Percentiles rank a stretch among this genome's conserved stretches.
Conservation (phyloP, 2,888 invertebrate species). For the Ormyrus rosae region DNA sequence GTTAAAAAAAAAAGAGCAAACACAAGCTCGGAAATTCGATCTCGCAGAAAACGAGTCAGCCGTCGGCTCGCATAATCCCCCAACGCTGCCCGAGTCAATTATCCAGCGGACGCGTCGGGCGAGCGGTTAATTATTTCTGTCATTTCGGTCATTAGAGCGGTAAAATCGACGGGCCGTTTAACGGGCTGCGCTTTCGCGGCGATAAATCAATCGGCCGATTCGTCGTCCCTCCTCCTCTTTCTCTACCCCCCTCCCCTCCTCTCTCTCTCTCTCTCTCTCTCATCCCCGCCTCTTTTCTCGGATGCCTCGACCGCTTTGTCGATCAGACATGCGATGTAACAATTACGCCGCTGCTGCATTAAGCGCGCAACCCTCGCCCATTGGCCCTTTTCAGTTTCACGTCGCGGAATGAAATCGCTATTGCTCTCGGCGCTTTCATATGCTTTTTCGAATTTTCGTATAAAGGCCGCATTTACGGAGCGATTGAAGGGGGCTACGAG, state of each 20-base stretch:
- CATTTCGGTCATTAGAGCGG: slow-evolving; percentile 45
- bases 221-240: slow-evolving; percentile 34
- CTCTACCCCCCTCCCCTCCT: slow-evolving; percentile 54
- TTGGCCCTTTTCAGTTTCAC: too few species aligned
- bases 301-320: slow-evolving; percentile 56
- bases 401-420: too few species aligned
- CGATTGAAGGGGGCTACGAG: too few species aligned
- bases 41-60: not conserved
- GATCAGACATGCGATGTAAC: slow-evolving; percentile 72
- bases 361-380: slow-evolving; percentile 44
- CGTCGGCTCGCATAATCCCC: slow-evolving; percentile 8
- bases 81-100: not conserved
- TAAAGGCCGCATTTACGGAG: too few species aligned
- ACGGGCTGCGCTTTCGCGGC: slow-evolving; percentile 60
- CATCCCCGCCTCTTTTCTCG: slow-evolving; percentile 30
- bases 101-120: slow-evolving; percentile 4
- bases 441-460: too few species aligned
- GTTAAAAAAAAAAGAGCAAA: not conserved
- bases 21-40: not conserved
- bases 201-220: slow-evolving; percentile 68
- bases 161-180: slow-evolving; percentile 60
- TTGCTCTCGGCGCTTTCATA: too few species aligned
- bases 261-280: slow-evolving; percentile 37
- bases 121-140: slow-evolving; percentile 45
- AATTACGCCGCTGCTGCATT: slow-evolving; percentile 63